Percentiles rank a stretch among this genome's conserved stretches.
These are phyloP conservation scores for Scaptomyza flava DNA, from an alignment of 2,888 invertebrate species.

Conservation along the genomic window DNA sequence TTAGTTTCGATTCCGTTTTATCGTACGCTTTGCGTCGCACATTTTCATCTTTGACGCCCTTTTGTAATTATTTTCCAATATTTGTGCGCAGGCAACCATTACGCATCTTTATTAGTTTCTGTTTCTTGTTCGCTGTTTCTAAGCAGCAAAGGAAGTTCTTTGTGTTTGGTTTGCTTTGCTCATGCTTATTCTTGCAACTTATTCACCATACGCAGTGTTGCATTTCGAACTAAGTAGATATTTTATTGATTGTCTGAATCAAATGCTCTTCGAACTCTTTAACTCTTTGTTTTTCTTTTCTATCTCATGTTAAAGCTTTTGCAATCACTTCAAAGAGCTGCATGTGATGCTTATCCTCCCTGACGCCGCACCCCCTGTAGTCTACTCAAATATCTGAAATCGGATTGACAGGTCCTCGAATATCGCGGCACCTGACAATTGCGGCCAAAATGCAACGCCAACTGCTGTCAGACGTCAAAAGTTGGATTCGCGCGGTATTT, in stretches of 20 bases:
- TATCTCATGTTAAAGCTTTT: background rate
- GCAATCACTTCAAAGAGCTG: constrained; percentile 1
- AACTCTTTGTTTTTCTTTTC: background rate
- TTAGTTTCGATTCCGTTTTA: constrained; percentile 2
- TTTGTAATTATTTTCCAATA: constrained; percentile 82
- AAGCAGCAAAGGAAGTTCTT: constrained; percentile 17
- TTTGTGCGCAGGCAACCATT: constrained; percentile 83
- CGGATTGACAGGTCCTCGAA: constrained; percentile 72
- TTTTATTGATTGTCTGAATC: no score
- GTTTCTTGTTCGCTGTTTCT: constrained; percentile 36
- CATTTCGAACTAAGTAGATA: background rate
- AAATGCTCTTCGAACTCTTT: no score
- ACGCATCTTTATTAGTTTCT: constrained; percentile 83
- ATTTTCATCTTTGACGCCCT: constrained; percentile 9
- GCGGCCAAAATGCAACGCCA: constrained; percentile 73
- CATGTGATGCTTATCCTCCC: background rate
- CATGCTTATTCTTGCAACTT: background rate
- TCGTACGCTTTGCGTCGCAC: background rate
- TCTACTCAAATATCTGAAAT: constrained; percentile 57
- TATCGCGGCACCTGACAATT: constrained; percentile 78
- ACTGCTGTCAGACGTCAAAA: constrained; percentile 71
- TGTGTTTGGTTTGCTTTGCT: constrained; percentile 13
- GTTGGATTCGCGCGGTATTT: constrained; percentile 51
- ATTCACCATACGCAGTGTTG: constrained; percentile 10
- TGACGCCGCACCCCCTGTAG: background rate